Conservation (phyloP, 2,888 invertebrate species). For the Rhamnusium bicolor region DNA sequence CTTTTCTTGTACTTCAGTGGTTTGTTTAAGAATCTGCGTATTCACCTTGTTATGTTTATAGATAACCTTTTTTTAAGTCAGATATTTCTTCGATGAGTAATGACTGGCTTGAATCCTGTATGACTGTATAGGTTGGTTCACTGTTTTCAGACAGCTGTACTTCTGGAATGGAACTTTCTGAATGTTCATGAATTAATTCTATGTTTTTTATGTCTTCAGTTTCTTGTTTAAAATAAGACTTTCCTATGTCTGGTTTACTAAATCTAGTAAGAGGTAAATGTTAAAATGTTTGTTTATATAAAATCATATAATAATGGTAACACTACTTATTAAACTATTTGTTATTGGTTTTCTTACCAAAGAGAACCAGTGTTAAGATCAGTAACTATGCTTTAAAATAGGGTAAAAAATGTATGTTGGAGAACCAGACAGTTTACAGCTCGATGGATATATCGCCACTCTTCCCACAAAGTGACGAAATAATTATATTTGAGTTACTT, state of each 20-base stretch:
- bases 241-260: neutral
- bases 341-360: too few species aligned
- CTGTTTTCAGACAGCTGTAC: constrained; percentile 22
- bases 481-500: too few species aligned
- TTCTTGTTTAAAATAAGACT: neutral
- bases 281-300: too few species aligned
- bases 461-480: too few species aligned
- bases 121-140: constrained; percentile 22
- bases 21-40: constrained; percentile 35
- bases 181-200: constrained; percentile 17
- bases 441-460: too few species aligned
- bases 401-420: neutral
- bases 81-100: constrained; percentile 39
- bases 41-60: constrained; percentile 36
- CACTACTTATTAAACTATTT: too few species aligned
- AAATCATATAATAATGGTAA: too few species aligned
- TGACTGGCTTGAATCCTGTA: constrained; percentile 36
- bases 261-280: neutral
- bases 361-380: too few species aligned
- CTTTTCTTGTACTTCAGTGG: constrained; percentile 38
- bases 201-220: constrained; percentile 30
- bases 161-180: constrained; percentile 12
- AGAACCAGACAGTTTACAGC: too few species aligned
- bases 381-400: too few species aligned
- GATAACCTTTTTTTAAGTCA: constrained; percentile 37